Evolutionary conservation across 2,113 vertebrate species (phyloP).

Genomic region (Aspidoscelis tigris): DNA sequence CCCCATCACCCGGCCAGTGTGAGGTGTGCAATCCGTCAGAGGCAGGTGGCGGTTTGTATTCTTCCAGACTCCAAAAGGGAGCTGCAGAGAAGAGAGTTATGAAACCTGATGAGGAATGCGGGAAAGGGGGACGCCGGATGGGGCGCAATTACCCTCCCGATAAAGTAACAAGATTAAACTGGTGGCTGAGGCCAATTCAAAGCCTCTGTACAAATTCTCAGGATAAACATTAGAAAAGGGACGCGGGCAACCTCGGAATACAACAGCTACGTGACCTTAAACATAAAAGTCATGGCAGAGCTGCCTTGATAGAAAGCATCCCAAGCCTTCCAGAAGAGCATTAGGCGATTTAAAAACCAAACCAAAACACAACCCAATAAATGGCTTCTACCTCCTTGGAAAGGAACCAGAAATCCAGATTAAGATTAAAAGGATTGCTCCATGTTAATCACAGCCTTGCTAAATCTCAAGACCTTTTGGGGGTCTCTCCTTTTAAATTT

Average conservation of each 20-base stretch:
- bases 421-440: not conserved
- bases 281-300: too few relatives aligned
- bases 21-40: constrained; percentile 75
- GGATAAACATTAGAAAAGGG: not conserved
- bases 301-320: too few relatives aligned
- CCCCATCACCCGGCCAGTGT: constrained; percentile 79
- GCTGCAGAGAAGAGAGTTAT: not conserved
- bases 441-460: not conserved
- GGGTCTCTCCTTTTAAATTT: not conserved
- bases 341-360: not conserved
- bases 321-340: not conserved
- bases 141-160: constrained; percentile 16
- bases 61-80: constrained; percentile 66
- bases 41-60: constrained; percentile 76
- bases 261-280: not conserved
- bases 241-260: too few relatives aligned
- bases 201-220: constrained; percentile 12
- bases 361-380: not conserved
- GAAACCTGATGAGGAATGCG: not conserved
- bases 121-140: constrained; percentile 22
- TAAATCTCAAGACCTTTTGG: not conserved
- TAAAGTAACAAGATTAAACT: not conserved
- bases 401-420: not conserved
- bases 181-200: not conserved
- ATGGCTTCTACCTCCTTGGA: not conserved